phyloP scores from a whole-genome alignment of 2,113 vertebrate species.

The Desmodus rotundus region DNA sequence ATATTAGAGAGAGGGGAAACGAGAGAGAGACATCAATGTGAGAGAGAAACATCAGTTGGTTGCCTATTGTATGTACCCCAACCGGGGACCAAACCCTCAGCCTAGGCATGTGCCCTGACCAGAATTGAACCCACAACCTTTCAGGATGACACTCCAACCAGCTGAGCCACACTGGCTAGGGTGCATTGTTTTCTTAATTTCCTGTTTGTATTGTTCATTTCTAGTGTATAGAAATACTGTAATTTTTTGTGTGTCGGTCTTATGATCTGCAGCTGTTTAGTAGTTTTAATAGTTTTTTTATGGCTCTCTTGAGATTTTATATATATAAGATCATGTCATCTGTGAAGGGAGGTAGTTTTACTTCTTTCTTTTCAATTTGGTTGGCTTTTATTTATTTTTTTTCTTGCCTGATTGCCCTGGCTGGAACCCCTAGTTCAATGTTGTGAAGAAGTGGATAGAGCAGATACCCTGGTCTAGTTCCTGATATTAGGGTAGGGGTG shows the following conservation, averaged over 20 bases:
- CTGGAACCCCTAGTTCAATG: neutral
- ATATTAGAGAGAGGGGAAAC: too few species aligned
- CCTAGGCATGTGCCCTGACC: too few species aligned
- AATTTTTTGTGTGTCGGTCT: neutral
- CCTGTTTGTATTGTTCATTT: too few species aligned
- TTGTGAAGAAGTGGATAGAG: neutral
- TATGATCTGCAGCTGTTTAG: neutral
- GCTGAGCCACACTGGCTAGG: too few species aligned
- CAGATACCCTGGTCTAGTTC: neutral
- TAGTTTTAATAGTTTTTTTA: neutral
- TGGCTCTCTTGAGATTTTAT: neutral
- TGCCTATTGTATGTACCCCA: too few species aligned
- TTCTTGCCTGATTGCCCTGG: neutral
- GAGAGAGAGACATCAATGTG: too few species aligned
- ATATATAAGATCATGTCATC: neutral
- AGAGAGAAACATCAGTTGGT: too few species aligned
- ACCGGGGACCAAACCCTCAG: too few species aligned
- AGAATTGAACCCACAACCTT: too few species aligned
- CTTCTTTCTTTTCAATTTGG: neutral
- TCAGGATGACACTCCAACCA: too few species aligned
- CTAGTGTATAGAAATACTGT: neutral
- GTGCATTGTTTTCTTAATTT: too few species aligned
- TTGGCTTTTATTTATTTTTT: neutral
- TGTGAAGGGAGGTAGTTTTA: neutral
- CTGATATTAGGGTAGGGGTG: too few species aligned